Evolutionary conservation across 2,113 vertebrate genomes (phyloP), one percentile per base, ranked within the genome.

Genomic region (Saccopteryx leptura): DNA sequence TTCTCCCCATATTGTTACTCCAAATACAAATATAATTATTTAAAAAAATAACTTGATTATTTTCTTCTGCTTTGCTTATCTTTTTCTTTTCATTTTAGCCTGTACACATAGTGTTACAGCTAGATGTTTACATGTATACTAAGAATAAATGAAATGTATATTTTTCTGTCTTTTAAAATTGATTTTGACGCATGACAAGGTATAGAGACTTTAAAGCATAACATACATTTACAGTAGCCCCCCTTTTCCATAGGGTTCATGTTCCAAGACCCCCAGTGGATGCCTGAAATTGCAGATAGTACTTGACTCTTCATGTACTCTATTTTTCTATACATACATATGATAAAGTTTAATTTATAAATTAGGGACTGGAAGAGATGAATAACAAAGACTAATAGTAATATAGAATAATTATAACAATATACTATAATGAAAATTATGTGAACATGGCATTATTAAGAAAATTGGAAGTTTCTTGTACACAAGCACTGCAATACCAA

Each of bases 121-220:
- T 86, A 48, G 21, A 65, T 66, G 52, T 54, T 90, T 90, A n/a
- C 6, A 28, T 83, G 26, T 65, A 75, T 66, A 60, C 2, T 58
- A 72, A 94, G 56, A 87, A 24, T 65, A 82, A 71, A 33, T 82
- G 19, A 76, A 81, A 60, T 86, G 0, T 63, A 48, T 68, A 85
- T 31, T 66, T 39, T 17, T 82, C 21, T 54, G 26, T 72, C 50
- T 89, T 83, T 61, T 90, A 75, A 60, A 13, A 74, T 75, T 93
- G 5, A 72, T 83, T 89, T 84, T 68, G 56, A 74, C n/a, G 26
- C n/a, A 93, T 50, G 17, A 8, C 1, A 94, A 89, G 12, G 61
- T 86, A 66, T 8, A 0, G 96, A 46, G 48, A n/a, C 90, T 39
- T 94, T 96, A 92, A 97, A 93, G 88, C 79, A 54, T 91, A 72